These are phyloP conservation scores for Ibidorhyncha struthersii DNA, from an alignment of 2,113 vertebrate genomes.

Conservation along the genomic window DNA sequence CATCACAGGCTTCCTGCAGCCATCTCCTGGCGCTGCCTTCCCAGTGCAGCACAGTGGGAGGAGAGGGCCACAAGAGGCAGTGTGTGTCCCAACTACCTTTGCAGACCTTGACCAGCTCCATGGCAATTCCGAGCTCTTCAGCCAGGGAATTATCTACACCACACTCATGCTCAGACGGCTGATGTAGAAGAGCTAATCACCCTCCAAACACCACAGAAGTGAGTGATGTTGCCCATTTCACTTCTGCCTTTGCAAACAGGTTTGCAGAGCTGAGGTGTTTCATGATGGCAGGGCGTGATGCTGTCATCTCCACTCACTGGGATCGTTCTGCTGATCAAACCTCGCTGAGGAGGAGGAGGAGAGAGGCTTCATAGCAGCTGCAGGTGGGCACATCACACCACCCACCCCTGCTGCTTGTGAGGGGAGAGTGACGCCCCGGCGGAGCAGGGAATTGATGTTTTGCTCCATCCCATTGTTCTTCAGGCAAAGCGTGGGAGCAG, in stretches of 20 bases:
- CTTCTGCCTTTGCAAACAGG: background rate
- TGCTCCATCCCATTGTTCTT: background rate
- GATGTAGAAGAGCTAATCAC: background rate
- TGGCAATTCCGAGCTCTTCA: background rate
- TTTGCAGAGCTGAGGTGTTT: background rate
- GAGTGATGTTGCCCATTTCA: background rate
- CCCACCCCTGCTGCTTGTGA: background rate
- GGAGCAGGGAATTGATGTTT: background rate
- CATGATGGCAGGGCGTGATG: background rate
- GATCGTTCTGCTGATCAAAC: background rate
- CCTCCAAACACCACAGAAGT: background rate
- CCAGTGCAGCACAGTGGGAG: background rate
- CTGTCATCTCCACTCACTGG: background rate
- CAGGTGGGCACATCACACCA: background rate
- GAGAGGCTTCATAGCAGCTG: background rate
- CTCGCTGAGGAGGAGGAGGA: background rate
- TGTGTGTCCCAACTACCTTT: background rate
- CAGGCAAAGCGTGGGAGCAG: background rate
- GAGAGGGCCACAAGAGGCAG: background rate
- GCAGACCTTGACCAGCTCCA: background rate
- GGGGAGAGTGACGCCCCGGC: rapidly evolving
- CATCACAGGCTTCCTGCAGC: background rate
- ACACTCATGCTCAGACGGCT: background rate
- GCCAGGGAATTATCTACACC: background rate
- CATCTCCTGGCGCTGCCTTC: background rate